Percentiles rank a stretch among this genome's conserved stretches.
phyloP scores from a whole-genome alignment of 1,140 invertebrate species.

The Drosophila oshimai region DNA sequence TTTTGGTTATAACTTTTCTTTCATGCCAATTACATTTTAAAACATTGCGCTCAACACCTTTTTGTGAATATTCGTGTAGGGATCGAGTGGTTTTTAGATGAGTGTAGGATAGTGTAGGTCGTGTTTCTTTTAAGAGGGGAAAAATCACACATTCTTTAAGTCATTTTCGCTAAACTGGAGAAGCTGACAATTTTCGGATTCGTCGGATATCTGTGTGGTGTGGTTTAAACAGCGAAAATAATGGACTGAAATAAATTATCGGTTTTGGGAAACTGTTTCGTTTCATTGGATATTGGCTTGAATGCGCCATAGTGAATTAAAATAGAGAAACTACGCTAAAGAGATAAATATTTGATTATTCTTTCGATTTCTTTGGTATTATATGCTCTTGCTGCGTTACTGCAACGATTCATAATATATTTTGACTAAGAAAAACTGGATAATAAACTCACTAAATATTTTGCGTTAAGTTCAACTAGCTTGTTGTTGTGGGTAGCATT shows the following conservation, averaged over 20 bases:
- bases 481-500: slow-evolving; percentile 36
- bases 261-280: slow-evolving; percentile 14
- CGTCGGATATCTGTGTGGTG: slow-evolving; percentile 5
- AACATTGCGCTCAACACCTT: slow-evolving; percentile 36
- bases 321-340: slow-evolving; percentile 57
- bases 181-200: slow-evolving; percentile 47
- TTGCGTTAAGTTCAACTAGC: slow-evolving; percentile 65
- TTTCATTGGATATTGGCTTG: slow-evolving; percentile 22
- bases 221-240: background rate
- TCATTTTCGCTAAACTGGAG: slow-evolving; percentile 12
- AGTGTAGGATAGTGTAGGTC: background rate
- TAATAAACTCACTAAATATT: slow-evolving; percentile 72
- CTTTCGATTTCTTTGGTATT: slow-evolving; percentile 42
- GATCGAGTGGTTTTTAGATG: background rate
- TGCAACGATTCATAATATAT: slow-evolving; percentile 58
- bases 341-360: slow-evolving; percentile 51
- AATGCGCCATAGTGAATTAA: slow-evolving; percentile 35
- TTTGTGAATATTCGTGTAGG: slow-evolving; percentile 1
- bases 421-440: slow-evolving; percentile 66
- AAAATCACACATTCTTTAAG: slow-evolving; percentile 64
- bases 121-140: slow-evolving; percentile 1
- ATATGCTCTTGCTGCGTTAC: slow-evolving; percentile 47
- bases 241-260: slow-evolving; percentile 49
- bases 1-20: slow-evolving; percentile 36
- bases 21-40: slow-evolving; percentile 66